Conservation (phyloP, 2,888 invertebrate species). For the Torymus tubicola region DNA sequence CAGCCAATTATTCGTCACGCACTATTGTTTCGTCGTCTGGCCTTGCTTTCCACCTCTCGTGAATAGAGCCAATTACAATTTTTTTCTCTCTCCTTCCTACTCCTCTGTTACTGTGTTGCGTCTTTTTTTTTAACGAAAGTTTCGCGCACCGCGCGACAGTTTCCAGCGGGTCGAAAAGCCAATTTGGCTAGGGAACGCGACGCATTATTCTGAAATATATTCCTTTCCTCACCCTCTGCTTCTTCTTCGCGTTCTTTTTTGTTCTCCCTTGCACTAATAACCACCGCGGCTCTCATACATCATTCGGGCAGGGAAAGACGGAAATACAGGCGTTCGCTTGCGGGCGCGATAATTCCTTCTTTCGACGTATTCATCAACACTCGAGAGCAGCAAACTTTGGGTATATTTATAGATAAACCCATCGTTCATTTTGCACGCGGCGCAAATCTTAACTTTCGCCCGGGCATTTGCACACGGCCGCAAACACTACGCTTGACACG, state of each 20-base stretch:
- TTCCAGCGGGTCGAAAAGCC: neutral
- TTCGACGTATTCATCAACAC: too few species aligned
- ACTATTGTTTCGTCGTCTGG: slow-evolving; percentile 22
- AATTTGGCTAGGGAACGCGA: neutral
- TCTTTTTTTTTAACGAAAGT: neutral
- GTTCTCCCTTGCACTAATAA: neutral
- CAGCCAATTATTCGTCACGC: slow-evolving; percentile 34
- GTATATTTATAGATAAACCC: too few species aligned
- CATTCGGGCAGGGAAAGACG: neutral
- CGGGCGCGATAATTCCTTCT: too few species aligned
- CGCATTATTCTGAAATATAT: neutral
- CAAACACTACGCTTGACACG: too few species aligned
- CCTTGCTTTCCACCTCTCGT: neutral
- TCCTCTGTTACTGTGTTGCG: neutral
- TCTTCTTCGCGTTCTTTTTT: neutral
- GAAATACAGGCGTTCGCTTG: too few species aligned
- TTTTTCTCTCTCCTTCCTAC: neutral
- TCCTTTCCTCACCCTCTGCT: neutral
- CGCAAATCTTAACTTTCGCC: slow-evolving; percentile 30
- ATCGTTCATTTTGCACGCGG: too few species aligned
- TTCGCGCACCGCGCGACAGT: neutral
- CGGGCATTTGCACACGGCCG: neutral
- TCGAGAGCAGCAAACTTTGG: too few species aligned
- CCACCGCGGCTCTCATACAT: neutral
- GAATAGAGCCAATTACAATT: slow-evolving; percentile 36